phyloP scores from a whole-genome alignment of 1,140 invertebrate genomes.

The Periplaneta americana region DNA sequence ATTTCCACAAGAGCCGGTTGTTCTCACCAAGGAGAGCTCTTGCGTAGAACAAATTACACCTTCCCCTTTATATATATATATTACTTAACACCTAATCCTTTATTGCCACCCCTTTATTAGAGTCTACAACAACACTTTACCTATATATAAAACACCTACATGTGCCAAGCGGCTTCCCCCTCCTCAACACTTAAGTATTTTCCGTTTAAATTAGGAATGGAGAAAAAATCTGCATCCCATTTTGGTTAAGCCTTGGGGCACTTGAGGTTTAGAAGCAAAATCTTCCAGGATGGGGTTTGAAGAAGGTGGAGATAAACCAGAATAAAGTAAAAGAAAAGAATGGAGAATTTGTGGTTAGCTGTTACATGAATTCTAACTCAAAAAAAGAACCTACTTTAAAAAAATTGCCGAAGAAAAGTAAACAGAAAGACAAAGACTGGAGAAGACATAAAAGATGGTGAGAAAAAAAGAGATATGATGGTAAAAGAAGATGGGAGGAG shows the following conservation, averaged over 20 bases:
- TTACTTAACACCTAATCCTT: neutral
- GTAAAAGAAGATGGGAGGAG: neutral
- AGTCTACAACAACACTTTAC: neutral
- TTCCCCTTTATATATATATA: neutral
- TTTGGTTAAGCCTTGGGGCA: neutral
- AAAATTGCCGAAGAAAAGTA: neutral
- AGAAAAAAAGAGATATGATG: neutral
- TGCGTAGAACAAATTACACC: neutral
- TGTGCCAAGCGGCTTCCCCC: neutral
- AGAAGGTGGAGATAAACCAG: neutral
- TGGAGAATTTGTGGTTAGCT: neutral
- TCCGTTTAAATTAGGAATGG: neutral
- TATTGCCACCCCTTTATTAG: neutral
- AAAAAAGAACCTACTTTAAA: neutral
- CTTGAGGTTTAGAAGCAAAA: neutral
- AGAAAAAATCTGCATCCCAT: neutral
- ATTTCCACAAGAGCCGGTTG: neutral
- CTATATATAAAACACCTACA: neutral
- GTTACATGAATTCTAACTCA: neutral
- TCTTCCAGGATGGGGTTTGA: neutral
- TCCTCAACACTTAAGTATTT: neutral
- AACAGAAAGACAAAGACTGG: neutral
- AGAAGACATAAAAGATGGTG: neutral
- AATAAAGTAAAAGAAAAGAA: neutral
- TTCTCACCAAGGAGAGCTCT: neutral